These are phyloP conservation scores for Chrysolina americana DNA, from an alignment of 2,888 invertebrate genomes.

Conservation along the genomic window DNA sequence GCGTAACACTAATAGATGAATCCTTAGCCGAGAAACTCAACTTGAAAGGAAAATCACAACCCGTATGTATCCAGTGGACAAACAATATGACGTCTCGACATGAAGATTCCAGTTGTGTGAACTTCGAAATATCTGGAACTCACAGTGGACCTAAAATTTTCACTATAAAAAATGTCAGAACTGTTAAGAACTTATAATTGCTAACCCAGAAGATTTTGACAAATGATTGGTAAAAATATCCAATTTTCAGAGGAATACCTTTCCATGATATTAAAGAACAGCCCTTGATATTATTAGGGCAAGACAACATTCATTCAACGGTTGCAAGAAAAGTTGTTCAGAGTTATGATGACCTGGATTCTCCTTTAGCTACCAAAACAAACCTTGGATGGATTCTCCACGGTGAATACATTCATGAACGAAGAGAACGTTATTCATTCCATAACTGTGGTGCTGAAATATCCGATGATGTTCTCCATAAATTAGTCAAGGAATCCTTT, in stretches of 20 bases:
- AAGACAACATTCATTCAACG: too few species aligned
- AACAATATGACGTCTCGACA: not conserved
- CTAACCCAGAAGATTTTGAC: not conserved
- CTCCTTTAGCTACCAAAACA: too few species aligned
- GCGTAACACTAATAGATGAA: not conserved
- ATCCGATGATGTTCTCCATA: slow-evolving; percentile 10
- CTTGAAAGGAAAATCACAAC: not conserved
- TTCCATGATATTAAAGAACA: too few species aligned
- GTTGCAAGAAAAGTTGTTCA: too few species aligned
- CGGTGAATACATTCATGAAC: too few species aligned
- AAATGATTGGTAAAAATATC: not conserved
- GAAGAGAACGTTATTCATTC: not conserved
- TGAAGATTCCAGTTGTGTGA: not conserved
- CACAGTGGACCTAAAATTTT: not conserved
- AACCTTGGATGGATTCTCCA: too few species aligned
- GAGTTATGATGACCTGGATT: too few species aligned
- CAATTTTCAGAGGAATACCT: not conserved
- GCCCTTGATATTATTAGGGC: too few species aligned
- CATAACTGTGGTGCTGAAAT: not conserved
- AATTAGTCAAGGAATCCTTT: not conserved
- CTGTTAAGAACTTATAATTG: not conserved
- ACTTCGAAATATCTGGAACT: slow-evolving; percentile 1
- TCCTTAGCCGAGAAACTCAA: not conserved
- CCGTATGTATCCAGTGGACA: not conserved
- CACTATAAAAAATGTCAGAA: not conserved